Evolutionary conservation across 2,113 vertebrate genomes (phyloP).

Genomic region (Apistogramma diplotaenia): DNA sequence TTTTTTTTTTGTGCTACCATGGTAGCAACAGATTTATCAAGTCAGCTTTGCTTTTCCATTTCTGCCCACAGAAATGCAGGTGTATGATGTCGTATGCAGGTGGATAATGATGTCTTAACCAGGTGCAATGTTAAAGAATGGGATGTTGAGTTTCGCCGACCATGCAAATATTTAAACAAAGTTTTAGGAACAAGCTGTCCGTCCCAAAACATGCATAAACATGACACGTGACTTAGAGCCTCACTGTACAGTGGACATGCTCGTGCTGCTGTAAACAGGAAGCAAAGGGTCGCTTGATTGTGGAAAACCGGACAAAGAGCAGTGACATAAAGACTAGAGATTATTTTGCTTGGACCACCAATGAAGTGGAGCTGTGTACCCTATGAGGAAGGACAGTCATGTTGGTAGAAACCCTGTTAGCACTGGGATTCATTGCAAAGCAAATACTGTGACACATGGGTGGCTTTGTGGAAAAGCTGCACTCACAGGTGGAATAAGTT

Average conservation of each 20-base stretch:
- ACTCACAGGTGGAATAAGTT: not conserved
- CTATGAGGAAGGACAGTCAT: not conserved
- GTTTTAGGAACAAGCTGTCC: not conserved
- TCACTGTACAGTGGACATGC: not conserved
- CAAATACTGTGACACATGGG: not conserved
- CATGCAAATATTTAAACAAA: not conserved
- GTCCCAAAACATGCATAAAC: not conserved
- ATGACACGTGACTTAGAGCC: not conserved
- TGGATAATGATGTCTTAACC: not conserved
- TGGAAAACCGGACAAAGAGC: not conserved
- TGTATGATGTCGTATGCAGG: not conserved
- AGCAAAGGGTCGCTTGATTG: not conserved
- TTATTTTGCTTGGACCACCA: not conserved
- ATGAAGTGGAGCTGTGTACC: not conserved
- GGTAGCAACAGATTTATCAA: not conserved
- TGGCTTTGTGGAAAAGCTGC: not conserved
- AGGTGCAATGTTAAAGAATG: not conserved
- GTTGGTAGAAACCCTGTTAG: not conserved
- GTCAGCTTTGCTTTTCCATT: not conserved
- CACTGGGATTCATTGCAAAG: not conserved
- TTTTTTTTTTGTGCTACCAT: not conserved
- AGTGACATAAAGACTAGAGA: not conserved
- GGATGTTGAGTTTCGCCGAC: not conserved
- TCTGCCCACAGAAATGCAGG: not conserved
- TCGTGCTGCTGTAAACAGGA: not conserved